These are phyloP conservation scores for Stramonita haemastoma DNA, from an alignment of 2,888 invertebrate genomes.

Conservation along the genomic window DNA sequence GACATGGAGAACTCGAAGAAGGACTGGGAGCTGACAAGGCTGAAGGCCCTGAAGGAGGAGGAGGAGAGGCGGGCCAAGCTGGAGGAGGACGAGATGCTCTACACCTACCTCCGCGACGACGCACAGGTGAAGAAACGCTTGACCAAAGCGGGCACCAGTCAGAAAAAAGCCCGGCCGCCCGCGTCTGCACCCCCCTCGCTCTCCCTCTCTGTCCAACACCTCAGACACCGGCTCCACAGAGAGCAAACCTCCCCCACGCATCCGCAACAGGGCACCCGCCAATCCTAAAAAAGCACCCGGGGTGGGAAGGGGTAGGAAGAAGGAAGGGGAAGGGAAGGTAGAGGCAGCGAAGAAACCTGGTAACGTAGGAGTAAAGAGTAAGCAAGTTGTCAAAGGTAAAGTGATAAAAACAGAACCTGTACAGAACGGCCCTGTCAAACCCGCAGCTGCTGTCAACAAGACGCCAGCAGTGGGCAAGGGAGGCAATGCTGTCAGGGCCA, in stretches of 20 bases:
- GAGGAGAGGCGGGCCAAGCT: conserved; percentile 76
- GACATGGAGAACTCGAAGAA: conserved; percentile 86
- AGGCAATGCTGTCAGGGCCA: conserved; percentile 3
- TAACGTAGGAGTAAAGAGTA: no score
- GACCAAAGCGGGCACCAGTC: conserved; percentile 41
- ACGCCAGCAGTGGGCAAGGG: not conserved
- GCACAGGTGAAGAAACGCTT: conserved; percentile 85
- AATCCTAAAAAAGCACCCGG: not conserved
- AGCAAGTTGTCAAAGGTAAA: not conserved
- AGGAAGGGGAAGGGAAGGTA: not conserved
- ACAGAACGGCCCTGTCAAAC: not conserved
- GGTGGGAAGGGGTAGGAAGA: not conserved
- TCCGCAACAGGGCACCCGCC: not conserved
- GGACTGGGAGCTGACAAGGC: conserved; percentile 91
- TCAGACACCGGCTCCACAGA: conserved; percentile 3
- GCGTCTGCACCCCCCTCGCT: not conserved
- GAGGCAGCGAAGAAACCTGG: not conserved
- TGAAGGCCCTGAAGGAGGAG: conserved; percentile 79
- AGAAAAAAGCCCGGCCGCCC: conserved; percentile 33
- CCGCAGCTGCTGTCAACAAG: not conserved
- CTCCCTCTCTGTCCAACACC: conserved; percentile 1
- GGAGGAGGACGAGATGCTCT: conserved; percentile 81
- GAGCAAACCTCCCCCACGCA: not conserved
- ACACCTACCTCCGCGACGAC: conserved; percentile 88
- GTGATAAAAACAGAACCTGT: not conserved